Base-by-base conservation (phyloP, 2,888 invertebrate genomes). In the Sepioteuthis lessoniana region DNA sequence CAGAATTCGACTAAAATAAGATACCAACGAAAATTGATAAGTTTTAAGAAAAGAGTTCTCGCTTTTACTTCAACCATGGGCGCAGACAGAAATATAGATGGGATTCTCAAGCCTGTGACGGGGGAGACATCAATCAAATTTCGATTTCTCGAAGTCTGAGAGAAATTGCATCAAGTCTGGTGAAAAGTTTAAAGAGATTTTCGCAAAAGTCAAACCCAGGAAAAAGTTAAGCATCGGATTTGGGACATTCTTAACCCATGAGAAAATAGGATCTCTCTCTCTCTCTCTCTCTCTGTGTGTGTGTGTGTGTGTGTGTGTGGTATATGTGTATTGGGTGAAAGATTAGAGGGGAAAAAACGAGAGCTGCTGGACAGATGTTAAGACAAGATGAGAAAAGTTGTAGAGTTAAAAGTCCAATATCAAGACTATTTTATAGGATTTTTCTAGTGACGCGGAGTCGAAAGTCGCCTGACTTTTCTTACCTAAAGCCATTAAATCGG, bases 1-100 rank as follows among this genome's bases (percentile, higher is more conserved):
- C 76, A 76, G 76, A 76, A 76, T 76, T 76, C 76, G 76, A 76
- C 76, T 76, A 76, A 76, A 76, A 76, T 76, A 76, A 76, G 76
- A n/a, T n/a, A 76, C 76, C 76, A n/a, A 19, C 76, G 76, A 76
- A 35, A 76, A 76, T n/a, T 76, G 76, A 76, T 76, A 76, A 76
- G 76, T 76, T 76, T 76, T 76, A 35, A 76, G 76, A 76, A 76
- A n/a, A 76, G n/a, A n/a, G n/a, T n/a, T 76, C 76, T 76, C 76
- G 76, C 76, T n/a, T 76, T 76, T 76, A 35, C 76, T n/a, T 35
- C n/a, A n/a, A 76, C n/a, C 76, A n/a, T 13, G 76, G 19, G 76
- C n/a, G 76, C n/a, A 19, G 76, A 76, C 76, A 10, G 76, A n/a
- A 76, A 35, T 76, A 76, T 76, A 76, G n/a, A 76, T 76, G 76